These are phyloP conservation scores for Brachionus calyciflorus DNA, from an alignment of 1,140 invertebrate genomes.

Conservation along the genomic window DNA sequence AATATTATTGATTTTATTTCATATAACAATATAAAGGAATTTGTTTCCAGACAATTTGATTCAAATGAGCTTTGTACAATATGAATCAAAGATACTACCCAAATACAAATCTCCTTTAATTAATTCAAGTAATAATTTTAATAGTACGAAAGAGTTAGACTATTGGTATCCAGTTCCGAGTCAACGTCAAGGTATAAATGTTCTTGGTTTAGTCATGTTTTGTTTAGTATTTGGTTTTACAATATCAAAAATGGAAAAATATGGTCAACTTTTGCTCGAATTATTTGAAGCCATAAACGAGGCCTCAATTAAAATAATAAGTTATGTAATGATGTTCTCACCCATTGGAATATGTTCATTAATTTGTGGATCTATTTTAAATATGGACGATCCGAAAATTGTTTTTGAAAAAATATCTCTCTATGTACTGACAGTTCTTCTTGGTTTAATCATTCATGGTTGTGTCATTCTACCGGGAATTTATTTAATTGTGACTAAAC, in stretches of 20 bases:
- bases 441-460: conserved; percentile 83
- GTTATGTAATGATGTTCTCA: conserved; percentile 65
- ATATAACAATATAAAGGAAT: conserved; percentile 1
- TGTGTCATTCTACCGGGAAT: conserved; percentile 77
- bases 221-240: conserved; percentile 50
- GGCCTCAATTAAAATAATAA: conserved; percentile 49
- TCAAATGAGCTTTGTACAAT: conserved; percentile 8
- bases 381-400: conserved; percentile 76
- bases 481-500: conserved; percentile 63
- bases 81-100: conserved; percentile 8
- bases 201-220: conserved; percentile 51
- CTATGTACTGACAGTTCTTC: conserved; percentile 84
- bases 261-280: conserved; percentile 48
- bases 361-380: conserved; percentile 81
- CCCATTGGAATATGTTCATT: conserved; percentile 86
- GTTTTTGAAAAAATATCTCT: conserved; percentile 79
- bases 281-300: conserved; percentile 50
- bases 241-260: conserved; percentile 49
- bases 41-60: conserved; percentile 42
- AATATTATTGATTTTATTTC: not conserved
- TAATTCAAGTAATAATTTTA: not conserved
- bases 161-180: conserved; percentile 32
- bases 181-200: conserved; percentile 50
- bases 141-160: conserved; percentile 16
- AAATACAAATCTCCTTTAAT: conserved; percentile 7